A percentile compares a stretch with the other conserved stretches of the same genome.
phyloP scores from a whole-genome alignment of 30 jellyfish, hydroid and myxozoan species.

The Aurelia aurita region DNA sequence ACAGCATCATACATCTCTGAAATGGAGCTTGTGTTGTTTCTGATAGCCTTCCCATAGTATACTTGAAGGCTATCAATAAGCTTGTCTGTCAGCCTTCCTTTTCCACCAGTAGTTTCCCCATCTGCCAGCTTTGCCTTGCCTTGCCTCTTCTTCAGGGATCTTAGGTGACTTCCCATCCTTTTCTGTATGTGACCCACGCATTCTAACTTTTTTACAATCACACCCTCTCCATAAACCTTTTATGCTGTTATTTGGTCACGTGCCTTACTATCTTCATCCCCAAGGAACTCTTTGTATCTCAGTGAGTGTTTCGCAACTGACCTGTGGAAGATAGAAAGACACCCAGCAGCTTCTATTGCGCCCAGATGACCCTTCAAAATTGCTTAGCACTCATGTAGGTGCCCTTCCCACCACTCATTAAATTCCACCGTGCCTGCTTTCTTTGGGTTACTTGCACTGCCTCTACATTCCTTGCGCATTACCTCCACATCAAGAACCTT shows the following conservation, averaged over 20 bases:
- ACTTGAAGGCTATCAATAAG: constrained; percentile 21
- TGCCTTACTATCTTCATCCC: constrained; percentile 25
- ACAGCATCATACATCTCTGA: neutral
- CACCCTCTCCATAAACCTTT: constrained; percentile 13
- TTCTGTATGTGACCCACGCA: neutral
- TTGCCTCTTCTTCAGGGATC: neutral
- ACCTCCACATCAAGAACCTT: constrained; percentile 5
- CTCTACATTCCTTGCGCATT: constrained; percentile 8
- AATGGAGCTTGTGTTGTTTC: neutral
- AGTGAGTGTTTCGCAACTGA: neutral
- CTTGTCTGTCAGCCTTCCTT: neutral
- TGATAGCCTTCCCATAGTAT: constrained; percentile 25
- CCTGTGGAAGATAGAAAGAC: too few species aligned
- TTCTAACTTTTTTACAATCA: too few species aligned
- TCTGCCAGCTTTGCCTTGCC: neutral
- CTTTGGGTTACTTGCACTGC: neutral
- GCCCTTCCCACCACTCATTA: too few species aligned
- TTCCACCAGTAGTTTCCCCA: neutral
- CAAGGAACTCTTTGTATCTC: constrained; percentile 5
- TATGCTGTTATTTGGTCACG: neutral
- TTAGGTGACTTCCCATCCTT: constrained; percentile 1
- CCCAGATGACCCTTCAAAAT: too few species aligned
- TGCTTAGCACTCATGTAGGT: neutral
- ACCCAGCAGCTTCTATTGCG: neutral
- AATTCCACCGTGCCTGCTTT: constrained; percentile 7